phyloP scores from a whole-genome alignment of 2,888 invertebrate species.

The Lasiommata megera region DNA sequence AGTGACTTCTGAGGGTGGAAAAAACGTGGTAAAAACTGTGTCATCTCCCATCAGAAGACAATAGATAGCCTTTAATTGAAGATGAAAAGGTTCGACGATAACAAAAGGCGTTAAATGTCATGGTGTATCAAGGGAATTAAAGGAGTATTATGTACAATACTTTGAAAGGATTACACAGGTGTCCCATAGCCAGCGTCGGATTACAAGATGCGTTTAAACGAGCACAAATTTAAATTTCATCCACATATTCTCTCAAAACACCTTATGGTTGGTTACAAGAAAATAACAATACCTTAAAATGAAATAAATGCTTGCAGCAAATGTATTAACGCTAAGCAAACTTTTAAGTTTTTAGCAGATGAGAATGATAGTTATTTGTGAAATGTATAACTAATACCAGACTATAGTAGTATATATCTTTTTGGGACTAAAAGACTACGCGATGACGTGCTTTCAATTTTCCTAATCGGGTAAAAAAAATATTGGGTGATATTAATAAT shows the following conservation, averaged over 20 bases:
- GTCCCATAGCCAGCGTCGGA: conserved; percentile 49
- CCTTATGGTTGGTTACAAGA: too few species aligned
- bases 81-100: conserved; percentile 55
- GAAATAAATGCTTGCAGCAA: too few species aligned
- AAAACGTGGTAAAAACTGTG: conserved; percentile 57
- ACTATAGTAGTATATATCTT: too few species aligned
- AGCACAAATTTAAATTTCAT: conserved; percentile 8
- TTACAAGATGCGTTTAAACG: conserved; percentile 32
- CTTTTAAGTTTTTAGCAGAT: too few species aligned
- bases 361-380: too few species aligned
- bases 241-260: not conserved
- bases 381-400: too few species aligned
- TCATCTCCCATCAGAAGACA: conserved; percentile 73
- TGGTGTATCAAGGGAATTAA: conserved; percentile 78
- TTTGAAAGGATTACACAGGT: conserved; percentile 80
- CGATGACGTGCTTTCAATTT: too few species aligned
- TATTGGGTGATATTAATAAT: too few species aligned
- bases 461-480: too few species aligned
- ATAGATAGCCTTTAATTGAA: conserved; percentile 68
- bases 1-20: conserved; percentile 52
- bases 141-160: conserved; percentile 70
- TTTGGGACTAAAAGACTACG: too few species aligned
- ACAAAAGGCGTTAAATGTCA: conserved; percentile 77
- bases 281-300: too few species aligned
- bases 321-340: too few species aligned